These are phyloP conservation scores for Charaxes varanes DNA, from an alignment of 1,140 invertebrate genomes.

Conservation along the genomic window DNA sequence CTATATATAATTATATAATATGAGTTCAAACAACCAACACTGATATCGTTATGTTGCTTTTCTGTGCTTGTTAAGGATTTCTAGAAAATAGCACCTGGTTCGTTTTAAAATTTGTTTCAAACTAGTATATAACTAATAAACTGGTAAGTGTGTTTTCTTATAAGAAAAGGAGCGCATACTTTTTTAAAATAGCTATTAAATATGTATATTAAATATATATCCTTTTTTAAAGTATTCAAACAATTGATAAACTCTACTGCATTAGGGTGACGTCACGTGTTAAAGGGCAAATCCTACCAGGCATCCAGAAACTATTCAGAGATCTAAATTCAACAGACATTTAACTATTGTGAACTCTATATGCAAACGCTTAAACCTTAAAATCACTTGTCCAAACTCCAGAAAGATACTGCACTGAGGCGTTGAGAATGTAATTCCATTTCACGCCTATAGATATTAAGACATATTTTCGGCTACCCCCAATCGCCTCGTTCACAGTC, in stretches of 20 bases:
- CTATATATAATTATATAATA: no score
- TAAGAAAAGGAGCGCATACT: no score
- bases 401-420: not conserved
- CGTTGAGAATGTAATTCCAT: not conserved
- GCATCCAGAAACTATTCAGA: not conserved
- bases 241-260: not conserved
- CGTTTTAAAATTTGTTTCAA: no score
- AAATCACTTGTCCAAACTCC: not conserved
- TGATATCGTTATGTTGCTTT: no score
- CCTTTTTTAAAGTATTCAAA: not conserved
- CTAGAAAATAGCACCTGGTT: no score
- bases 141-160: no score
- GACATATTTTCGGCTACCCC: not conserved
- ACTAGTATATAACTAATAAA: no score
- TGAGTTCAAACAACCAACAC: no score
- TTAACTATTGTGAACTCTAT: conserved; percentile 1
- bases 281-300: conserved; percentile 9
- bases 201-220: not conserved
- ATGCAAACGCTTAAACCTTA: not conserved
- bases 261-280: conserved; percentile 13
- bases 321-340: not conserved
- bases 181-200: not conserved
- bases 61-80: no score
- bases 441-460: not conserved
- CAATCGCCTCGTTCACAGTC: not conserved